Base-by-base conservation (phyloP, 2,888 invertebrate species). In the Eudemis profundana region DNA sequence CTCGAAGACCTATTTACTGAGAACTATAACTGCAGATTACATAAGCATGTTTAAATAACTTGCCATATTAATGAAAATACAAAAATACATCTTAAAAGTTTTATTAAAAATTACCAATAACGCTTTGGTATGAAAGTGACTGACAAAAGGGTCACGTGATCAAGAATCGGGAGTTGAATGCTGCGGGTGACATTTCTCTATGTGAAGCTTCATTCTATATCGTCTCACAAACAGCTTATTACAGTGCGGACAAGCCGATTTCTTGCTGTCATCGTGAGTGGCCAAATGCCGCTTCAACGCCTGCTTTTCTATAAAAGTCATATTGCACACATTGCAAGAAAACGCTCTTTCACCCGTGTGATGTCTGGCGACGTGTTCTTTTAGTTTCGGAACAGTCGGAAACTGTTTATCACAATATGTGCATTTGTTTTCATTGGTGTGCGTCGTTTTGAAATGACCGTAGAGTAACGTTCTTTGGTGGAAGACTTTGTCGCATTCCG, bases 371-470 rank as follows among this genome's bases (percentile, higher is more conserved):
- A 47, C 27, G 36, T 70, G 70, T 3, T 53, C 53, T 7, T 50
- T 44, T 2, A 69, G 46, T 4, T n/a, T 21, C 1, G 47, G 38
- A 14, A 27, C 10, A 3, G 54, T 56, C 2, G 64, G 47, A 36
- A 65, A 68, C 10, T 53, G 63, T 14, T 38, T 53, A n/a, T 29
- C 54, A 29, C 71, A 71, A 50, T 54, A 57, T 7, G 54, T 29
- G 42, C 71, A 71, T 36, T 66, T 68, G 44, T 56, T 59, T 1
- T 69, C 66, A 10, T 59, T 56, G 1, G 68, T 66, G 40, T 69
- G 69, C 1, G 42, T 29, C 2, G 40, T 36, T 44, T 64, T 69
- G 14, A 69, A 69, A 29, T 69, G 69, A 15, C 40, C 29, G 29
- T 66, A 62, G 8, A 62, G 44, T 4, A 19, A 44, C 2, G 40